Conservation (phyloP, 1,140 invertebrate genomes). For the Pseudomyrmex cubaensis region DNA sequence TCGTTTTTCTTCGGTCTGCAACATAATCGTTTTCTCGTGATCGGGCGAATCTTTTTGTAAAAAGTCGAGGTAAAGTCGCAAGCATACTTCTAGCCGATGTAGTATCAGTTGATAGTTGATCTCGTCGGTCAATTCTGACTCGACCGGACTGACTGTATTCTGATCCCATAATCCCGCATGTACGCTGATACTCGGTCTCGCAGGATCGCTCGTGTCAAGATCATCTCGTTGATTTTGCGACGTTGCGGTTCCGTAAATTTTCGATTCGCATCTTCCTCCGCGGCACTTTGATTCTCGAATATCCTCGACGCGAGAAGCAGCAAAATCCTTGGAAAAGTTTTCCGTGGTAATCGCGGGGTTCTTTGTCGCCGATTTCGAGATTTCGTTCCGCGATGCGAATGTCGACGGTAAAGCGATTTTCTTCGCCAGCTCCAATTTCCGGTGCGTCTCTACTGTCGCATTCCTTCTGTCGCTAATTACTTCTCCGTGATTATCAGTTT, state of each 20-base stretch:
- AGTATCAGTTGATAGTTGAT: conserved; percentile 56
- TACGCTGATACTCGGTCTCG: background rate
- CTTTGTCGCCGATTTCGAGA: conserved; percentile 22
- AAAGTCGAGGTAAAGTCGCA: background rate
- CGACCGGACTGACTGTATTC: background rate
- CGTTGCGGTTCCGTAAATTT: background rate
- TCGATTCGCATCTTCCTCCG: background rate
- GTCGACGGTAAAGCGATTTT: conserved; percentile 7
- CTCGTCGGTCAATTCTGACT: conserved; percentile 31
- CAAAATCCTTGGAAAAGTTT: conserved; percentile 5
- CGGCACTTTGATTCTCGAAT: background rate
- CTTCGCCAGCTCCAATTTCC: conserved; percentile 40
- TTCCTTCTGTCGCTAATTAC: conserved; percentile 36
- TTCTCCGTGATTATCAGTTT: conserved; percentile 42
- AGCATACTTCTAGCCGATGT: conserved; percentile 62
- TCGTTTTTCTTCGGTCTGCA: conserved; percentile 71
- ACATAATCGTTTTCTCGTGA: conserved; percentile 31
- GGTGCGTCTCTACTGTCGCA: conserved; percentile 8
- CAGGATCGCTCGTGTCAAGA: background rate
- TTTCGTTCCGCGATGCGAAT: background rate
- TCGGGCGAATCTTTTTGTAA: background rate
- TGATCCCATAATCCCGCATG: background rate
- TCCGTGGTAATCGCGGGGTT: background rate
- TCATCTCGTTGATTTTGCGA: background rate
- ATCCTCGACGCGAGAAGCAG: background rate